Base-by-base conservation (phyloP, 1,140 invertebrate genomes). In the Paralvinella palmiformis region DNA sequence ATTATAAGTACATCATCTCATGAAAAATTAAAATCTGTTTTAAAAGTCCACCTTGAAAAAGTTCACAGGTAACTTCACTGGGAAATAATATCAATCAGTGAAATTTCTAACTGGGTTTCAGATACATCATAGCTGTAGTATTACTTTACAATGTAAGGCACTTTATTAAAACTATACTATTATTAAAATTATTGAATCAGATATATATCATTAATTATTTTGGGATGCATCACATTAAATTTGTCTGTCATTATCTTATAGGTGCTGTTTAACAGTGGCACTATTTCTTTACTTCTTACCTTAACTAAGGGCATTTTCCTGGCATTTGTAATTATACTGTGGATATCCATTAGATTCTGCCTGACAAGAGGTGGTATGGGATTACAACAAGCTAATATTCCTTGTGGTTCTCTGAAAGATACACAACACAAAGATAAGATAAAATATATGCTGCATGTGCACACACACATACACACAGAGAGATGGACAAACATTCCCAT, bases 311-410 rank as follows among this genome's bases (percentile, higher is more conserved):
- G 85, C 68, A 88, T 84, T 63, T 91, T 88, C 68, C 89, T 83
- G 0, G 91, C 90, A 71, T 85, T 85, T 32, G 89, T 72, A 56
- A 94, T 83, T 53, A 93, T 87, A 3, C 20, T 31, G 17, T 22
- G 65, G 20, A 96, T 73, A 44, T 86, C 84, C 56, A 88, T 80
- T 15, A 92, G 77, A 76, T 92, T 86, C 66, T 89, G 86, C 58
- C 88, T 81, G 0, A 96, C 89, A 31, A 96, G 82, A 0, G 91
- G 89, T 17, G 95, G 94, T 64, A 96, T 88, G 0, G 94, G 94
- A 76, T 91, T 92, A 77, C 95, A 98, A 72, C 92, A 94, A 0
- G 94, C 92, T 27, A 94, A 74, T 61, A 99, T 89, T 4, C 94
- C 94, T 76, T 96, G 91, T 82, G 91, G 87, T 81, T 98, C 95